phyloP scores from a whole-genome alignment of 2,797 vertebrate species.

The Sebastes taczanowskii region DNA sequence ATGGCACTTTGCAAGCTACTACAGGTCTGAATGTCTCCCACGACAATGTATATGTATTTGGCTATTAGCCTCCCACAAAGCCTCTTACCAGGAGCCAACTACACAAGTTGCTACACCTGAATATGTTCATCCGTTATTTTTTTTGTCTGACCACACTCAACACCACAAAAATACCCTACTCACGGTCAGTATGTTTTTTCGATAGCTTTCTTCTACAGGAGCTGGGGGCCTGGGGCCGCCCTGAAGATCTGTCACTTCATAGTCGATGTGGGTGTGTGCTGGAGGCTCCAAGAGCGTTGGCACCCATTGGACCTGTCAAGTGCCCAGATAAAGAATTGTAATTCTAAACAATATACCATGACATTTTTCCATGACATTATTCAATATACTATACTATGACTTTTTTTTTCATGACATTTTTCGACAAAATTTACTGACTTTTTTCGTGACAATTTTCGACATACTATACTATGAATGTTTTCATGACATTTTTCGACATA shows the following conservation, averaged over 20 bases:
- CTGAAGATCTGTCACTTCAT: slow-evolving; percentile 86
- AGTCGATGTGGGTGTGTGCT: slow-evolving; percentile 86
- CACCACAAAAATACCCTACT: slow-evolving; percentile 59
- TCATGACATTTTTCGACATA: too few relatives aligned
- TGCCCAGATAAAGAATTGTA: not conserved
- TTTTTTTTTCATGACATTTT: too few relatives aligned
- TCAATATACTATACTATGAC: too few relatives aligned
- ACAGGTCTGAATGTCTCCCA: not conserved
- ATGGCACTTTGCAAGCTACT: not conserved
- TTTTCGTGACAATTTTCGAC: too few relatives aligned
- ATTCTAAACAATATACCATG: too few relatives aligned
- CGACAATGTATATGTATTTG: not conserved
- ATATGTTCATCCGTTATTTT: not conserved
- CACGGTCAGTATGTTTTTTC: slow-evolving; percentile 73
- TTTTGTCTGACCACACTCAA: not conserved
- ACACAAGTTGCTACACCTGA: not conserved
- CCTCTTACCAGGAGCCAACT: not conserved
- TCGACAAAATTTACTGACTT: too few relatives aligned
- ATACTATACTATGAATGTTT: too few relatives aligned
- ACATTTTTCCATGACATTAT: too few relatives aligned
- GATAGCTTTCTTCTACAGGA: slow-evolving; percentile 85
- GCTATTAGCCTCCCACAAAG: not conserved
- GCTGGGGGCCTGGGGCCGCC: slow-evolving; percentile 88
- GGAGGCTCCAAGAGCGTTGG: slow-evolving; percentile 86
- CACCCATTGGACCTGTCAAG: slow-evolving; percentile 87